Conservation (phyloP, 1,140 invertebrate genomes). For the Trypoxylus dichotomus region DNA sequence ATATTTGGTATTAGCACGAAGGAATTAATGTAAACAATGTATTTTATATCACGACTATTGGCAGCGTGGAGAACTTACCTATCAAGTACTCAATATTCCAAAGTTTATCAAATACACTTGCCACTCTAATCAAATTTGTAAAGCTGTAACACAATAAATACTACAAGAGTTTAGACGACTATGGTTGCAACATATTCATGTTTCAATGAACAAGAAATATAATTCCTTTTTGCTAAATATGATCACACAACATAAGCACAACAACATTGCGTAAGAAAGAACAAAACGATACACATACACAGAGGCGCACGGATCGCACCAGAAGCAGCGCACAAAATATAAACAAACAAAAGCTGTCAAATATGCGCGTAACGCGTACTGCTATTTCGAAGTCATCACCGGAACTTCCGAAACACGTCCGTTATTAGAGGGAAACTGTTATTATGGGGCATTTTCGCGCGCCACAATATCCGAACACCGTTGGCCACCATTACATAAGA, state of each 20-base stretch:
- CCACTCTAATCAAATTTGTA: neutral
- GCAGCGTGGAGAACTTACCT: neutral
- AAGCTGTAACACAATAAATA: neutral
- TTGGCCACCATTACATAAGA: constrained; percentile 39
- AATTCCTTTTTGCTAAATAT: neutral
- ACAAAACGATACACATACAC: neutral
- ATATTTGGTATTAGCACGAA: no score
- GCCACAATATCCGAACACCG: constrained; percentile 7
- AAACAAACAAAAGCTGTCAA: neutral
- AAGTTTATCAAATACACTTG: neutral
- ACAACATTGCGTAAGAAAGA: neutral
- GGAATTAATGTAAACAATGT: no score
- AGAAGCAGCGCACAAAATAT: neutral
- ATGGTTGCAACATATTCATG: neutral
- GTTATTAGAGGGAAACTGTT: constrained; percentile 2
- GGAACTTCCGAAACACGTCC: neutral
- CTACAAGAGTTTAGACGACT: neutral
- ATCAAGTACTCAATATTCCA: neutral
- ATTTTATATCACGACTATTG: neutral
- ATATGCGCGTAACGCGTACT: neutral
- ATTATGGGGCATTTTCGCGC: constrained; percentile 5
- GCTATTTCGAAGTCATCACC: neutral
- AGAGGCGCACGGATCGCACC: neutral
- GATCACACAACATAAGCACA: neutral
- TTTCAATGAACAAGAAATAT: neutral